A percentile compares a stretch with the other conserved stretches of the same genome.
Conservation (phyloP, 2,113 vertebrate genomes). For the Mirza zaza region DNA sequence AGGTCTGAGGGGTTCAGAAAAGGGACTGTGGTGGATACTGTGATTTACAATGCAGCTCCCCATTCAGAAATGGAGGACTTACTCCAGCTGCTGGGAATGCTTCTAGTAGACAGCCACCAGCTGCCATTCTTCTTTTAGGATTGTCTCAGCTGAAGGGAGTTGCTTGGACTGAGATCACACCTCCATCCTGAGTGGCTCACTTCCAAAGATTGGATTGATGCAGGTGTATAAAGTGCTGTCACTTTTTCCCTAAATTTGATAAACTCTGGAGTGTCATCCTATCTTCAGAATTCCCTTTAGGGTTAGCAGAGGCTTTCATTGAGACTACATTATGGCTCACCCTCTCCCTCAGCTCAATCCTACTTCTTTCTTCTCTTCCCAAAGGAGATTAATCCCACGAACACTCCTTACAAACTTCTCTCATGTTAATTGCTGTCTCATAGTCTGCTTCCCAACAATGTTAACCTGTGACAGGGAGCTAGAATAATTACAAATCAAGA, state of each 20-base stretch:
- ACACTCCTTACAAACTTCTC: background rate
- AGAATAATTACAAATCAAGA: background rate
- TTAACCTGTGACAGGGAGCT: background rate
- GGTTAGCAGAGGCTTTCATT: background rate
- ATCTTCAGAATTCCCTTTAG: background rate
- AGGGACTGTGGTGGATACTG: background rate
- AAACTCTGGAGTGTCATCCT: background rate
- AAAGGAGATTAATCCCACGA: background rate
- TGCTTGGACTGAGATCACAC: background rate
- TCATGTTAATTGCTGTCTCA: background rate
- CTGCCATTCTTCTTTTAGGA: background rate
- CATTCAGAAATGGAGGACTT: background rate
- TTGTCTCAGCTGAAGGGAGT: background rate
- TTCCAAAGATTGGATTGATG: background rate
- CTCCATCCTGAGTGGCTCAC: background rate
- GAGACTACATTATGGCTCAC: background rate
- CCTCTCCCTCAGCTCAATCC: background rate
- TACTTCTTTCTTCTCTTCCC: background rate
- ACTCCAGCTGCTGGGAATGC: background rate
- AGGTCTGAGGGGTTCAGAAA: background rate
- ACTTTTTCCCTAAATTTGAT: background rate
- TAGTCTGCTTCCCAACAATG: background rate
- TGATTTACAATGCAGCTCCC: background rate
- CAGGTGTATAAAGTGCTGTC: background rate
- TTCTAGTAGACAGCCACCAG: background rate